Percentiles rank a stretch among this genome's conserved stretches.
Evolutionary conservation across 2,113 vertebrate species (phyloP).

Genomic region (Neogobius melanostomus): DNA sequence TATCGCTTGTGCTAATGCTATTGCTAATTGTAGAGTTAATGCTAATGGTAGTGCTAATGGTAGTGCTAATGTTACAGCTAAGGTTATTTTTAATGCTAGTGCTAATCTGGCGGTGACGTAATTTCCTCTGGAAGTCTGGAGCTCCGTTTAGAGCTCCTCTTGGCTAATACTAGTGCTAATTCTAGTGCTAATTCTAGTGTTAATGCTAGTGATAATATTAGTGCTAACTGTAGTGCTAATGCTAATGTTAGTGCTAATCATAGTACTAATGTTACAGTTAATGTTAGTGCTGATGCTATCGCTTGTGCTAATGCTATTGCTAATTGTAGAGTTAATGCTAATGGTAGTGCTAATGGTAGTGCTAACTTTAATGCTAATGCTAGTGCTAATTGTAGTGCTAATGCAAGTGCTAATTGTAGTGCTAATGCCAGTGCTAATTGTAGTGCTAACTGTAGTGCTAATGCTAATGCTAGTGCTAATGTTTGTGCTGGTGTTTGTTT

Average conservation of each 20-base stretch:
- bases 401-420: not conserved
- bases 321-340: not conserved
- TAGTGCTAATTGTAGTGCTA: too few species aligned
- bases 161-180: too few species aligned
- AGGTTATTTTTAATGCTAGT: too few species aligned
- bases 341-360: not conserved
- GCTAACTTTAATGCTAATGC: not conserved
- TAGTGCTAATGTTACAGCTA: too few species aligned
- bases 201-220: not conserved
- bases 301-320: not conserved
- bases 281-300: not conserved
- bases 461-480: not conserved
- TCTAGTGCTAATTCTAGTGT: too few species aligned
- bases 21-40: not conserved
- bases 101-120: too few species aligned
- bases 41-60: not conserved
- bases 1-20: not conserved
- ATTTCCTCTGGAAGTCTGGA: too few species aligned
- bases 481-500: slow-evolving; percentile 38
- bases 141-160: too few species aligned
- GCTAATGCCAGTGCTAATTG: not conserved
- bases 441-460: not conserved
- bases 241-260: not conserved
- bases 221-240: not conserved
- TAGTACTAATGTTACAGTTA: not conserved